phyloP scores from a whole-genome alignment of 1,140 invertebrate species.

The Eriocheir sinensis region DNA sequence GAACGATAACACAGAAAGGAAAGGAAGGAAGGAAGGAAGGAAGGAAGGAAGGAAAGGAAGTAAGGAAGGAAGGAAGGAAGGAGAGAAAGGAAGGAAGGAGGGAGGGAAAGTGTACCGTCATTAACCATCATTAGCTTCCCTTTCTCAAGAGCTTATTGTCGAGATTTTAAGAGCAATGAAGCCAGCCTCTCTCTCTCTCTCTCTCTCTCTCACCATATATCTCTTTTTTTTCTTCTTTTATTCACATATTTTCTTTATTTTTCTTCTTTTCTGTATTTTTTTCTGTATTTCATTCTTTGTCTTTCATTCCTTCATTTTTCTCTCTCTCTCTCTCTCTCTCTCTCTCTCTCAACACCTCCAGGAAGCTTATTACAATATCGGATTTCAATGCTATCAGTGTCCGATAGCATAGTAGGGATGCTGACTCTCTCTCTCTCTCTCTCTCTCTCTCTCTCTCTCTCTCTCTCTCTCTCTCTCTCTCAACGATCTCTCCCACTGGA shows the following conservation, averaged over 20 bases:
- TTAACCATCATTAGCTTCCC: not conserved
- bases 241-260: not conserved
- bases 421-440: constrained; percentile 11
- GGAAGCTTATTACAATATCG: constrained; percentile 16
- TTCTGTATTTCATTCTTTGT: not conserved
- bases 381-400: not conserved
- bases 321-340: not conserved
- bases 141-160: constrained; percentile 25
- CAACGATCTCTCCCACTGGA: not conserved
- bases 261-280: not conserved
- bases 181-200: not conserved
- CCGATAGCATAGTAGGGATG: not conserved
- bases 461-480: constrained; percentile 22
- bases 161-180: constrained; percentile 16
- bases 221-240: not conserved
- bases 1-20: not conserved
- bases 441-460: constrained; percentile 22
- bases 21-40: not conserved
- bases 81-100: not conserved
- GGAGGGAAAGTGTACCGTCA: not conserved
- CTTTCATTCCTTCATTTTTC: no score
- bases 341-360: not conserved
- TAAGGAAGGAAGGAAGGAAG: not conserved
- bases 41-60: not conserved
- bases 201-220: not conserved